Evolutionary conservation across 1,140 invertebrate genomes (phyloP), one percentile per base, ranked within the genome.

Genomic region (Anastrepha obliqua): DNA sequence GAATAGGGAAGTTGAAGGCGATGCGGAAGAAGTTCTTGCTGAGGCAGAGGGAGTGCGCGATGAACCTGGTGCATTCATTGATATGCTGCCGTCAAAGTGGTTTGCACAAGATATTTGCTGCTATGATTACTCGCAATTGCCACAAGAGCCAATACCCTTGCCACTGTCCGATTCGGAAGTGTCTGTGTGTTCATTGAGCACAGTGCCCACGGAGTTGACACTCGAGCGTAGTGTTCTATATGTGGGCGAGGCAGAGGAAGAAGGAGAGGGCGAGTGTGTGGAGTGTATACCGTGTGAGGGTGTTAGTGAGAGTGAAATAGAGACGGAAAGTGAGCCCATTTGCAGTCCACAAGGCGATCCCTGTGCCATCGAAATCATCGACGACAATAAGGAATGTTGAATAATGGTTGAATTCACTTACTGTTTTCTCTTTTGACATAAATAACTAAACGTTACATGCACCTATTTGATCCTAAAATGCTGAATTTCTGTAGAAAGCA

Each of bases 91-190:
- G 5, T 89, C 96, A 17, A 90, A 95, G 7, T 97, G 96, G 96
- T 94, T 95, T 2, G 95, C 95, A 0, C 94, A 96, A 85, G 94
- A 95, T 88, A 94, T 96, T 2, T 95, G 95, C 0, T 92, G 94
- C 9, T 96, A 96, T 89, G 94, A 95, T 93, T 94, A 94, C 4
- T 95, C 96, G 11, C 91, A 96, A 85, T 90, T 96, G 62, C 96
- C 96, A 7, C 95, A 95, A 2, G 95, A 96, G 89, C 95, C 96
- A 0, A 93, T 95, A 15, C 95, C 95, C 0, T 90, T 96, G 59
- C 94, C 95, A 2, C 93, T 95, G 5, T 93, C 94, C 58, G 95
- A 96, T 89, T 96, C 95, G 0, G 93, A 94, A 87, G 90, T 94
- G 88, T 89, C 91, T 87, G 67, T 94, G 88, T 93, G 94, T 93